Conservation (phyloP, 2,888 invertebrate species). For the Agrotis exclamationis region DNA sequence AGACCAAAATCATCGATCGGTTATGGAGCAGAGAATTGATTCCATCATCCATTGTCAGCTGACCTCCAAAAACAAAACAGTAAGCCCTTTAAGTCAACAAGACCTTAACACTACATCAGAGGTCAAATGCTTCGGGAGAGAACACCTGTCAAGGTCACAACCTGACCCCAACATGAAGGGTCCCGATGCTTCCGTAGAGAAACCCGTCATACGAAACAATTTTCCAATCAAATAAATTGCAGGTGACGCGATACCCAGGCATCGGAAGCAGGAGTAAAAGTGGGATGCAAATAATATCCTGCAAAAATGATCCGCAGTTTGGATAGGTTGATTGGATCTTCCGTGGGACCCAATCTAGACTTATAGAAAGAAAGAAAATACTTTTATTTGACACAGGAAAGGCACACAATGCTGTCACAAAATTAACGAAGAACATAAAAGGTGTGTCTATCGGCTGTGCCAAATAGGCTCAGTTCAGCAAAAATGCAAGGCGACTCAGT, state of each 20-base stretch:
- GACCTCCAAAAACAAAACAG: background rate
- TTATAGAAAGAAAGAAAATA: background rate
- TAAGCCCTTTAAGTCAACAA: background rate
- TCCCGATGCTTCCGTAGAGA: constrained; percentile 24
- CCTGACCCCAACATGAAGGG: constrained; percentile 37
- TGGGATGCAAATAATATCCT: constrained; percentile 50
- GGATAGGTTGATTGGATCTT: background rate
- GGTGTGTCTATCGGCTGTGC: too few species aligned
- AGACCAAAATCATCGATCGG: background rate
- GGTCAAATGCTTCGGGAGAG: constrained; percentile 1
- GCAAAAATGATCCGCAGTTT: constrained; percentile 17
- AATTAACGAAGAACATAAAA: background rate
- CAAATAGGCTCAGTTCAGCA: too few species aligned
- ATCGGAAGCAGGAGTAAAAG: constrained; percentile 48
- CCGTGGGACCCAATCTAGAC: background rate
- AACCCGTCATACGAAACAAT: constrained; percentile 47
- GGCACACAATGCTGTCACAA: too few species aligned
- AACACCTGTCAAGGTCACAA: constrained; percentile 39
- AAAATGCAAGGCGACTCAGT: too few species aligned
- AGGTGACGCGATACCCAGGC: constrained; percentile 42
- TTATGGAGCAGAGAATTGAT: background rate
- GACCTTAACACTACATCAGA: constrained; percentile 5
- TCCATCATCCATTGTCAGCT: background rate
- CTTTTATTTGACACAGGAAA: too few species aligned
- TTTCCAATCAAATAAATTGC: constrained; percentile 65